Percentiles rank a stretch among this genome's conserved stretches.
These are phyloP conservation scores for Atta texana DNA, from an alignment of 1,140 invertebrate genomes.

Conservation along the genomic window DNA sequence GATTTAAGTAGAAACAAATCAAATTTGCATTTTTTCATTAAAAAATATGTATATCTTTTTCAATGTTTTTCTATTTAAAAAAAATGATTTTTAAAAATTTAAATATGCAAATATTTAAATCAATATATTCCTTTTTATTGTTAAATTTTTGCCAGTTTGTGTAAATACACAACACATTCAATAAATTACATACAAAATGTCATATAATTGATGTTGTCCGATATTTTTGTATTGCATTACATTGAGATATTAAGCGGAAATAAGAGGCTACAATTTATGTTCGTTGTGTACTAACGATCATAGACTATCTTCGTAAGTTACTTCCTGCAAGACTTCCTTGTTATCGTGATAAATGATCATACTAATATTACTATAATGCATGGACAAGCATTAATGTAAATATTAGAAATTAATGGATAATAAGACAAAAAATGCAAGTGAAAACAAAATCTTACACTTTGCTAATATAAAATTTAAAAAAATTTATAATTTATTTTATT, in stretches of 20 bases:
- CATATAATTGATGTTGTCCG: background rate
- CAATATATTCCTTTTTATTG: background rate
- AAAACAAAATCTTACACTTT: background rate
- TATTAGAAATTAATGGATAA: conserved; percentile 25
- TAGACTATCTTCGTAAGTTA: background rate
- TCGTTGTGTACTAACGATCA: background rate
- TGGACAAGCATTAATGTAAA: conserved; percentile 6
- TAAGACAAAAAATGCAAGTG: conserved; percentile 2
- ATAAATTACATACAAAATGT: background rate
- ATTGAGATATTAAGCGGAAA: background rate
- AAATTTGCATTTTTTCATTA: too few relatives aligned
- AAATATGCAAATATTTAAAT: background rate
- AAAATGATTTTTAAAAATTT: background rate
- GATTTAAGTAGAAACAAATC: too few relatives aligned
- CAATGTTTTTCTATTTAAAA: background rate
- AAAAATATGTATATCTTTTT: background rate
- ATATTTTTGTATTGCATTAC: background rate
- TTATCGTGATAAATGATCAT: conserved; percentile 24
- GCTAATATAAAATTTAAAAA: background rate
- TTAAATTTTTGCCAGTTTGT: too few relatives aligned
- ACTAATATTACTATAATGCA: background rate
- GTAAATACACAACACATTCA: too few relatives aligned
- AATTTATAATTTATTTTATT: too few relatives aligned
- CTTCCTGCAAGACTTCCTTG: conserved; percentile 11
- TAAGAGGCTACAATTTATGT: conserved; percentile 17